Evolutionary conservation across 1,140 invertebrate species (phyloP), one percentile per base, ranked within the genome.

Genomic region (Drosophila lini): DNA sequence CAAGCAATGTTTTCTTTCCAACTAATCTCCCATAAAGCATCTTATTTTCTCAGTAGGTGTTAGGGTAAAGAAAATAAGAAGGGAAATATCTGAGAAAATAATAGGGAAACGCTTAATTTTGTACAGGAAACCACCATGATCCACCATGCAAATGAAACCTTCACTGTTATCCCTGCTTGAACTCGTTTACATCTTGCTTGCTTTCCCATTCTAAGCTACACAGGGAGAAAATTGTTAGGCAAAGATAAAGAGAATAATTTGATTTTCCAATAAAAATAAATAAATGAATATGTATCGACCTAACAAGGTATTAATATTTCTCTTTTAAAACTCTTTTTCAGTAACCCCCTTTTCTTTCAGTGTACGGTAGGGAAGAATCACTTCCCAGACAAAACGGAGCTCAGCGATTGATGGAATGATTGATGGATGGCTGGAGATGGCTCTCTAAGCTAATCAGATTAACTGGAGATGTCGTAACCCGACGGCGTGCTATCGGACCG

Each of bases 381-480:
- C 41, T 65, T 65, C 62, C 62, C 62, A 65, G 62, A 59, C 62
- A 32, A 25, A 38, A 38, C 52, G 52, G 2, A 38, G 62, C 44
- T 65, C 62, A 44, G 32, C 62, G 41, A 62, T 65, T 65, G 62
- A 45, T 32, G 32, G 40, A 13, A 31, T 61, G 62, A 64, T 62
- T 64, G 62, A 65, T 65, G 11, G 28, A 50, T 50, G 48, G 25
- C 32, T 31, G 45, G 25, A 28, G 25, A 38, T 25, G n/a, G 10
- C 31, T 58, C 60, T 58, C 52, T 22, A 19, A 16, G 31, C 60
- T 68, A 65, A 68, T 68, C 64, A 52, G 64, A 68, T 68, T 65
- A 65, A 31, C 45, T 40, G 11, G 64, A 42, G 64, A 52, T 65
- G 60, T 68, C 44, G 36, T 68, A 68, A 52, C 64, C 64, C 60